Conservation (phyloP, 23 tunicate genomes). For the Diplosoma virens region DNA sequence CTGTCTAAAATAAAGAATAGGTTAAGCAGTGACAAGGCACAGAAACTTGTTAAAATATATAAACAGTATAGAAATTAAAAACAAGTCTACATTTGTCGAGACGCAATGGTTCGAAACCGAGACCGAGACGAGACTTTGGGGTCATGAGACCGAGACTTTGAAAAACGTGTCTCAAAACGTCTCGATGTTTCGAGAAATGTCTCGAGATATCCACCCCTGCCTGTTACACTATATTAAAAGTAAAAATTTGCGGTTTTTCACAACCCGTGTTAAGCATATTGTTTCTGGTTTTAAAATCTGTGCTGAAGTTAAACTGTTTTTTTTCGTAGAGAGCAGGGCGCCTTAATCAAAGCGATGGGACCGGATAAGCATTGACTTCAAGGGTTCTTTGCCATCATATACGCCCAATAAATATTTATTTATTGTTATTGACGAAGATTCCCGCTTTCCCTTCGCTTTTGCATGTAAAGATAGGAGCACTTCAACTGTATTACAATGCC, state of each 20-base stretch:
- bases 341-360: constrained; percentile 28
- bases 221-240: not conserved
- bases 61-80: no score
- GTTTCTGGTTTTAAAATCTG: constrained; percentile 7
- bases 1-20: no score
- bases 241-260: constrained; percentile 6
- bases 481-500: no score
- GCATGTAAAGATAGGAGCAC: not conserved
- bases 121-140: no score
- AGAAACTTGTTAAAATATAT: no score
- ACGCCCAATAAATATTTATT: not conserved
- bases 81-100: no score
- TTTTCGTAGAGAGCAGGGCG: not conserved
- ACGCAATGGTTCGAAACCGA: no score
- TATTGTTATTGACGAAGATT: constrained; percentile 5
- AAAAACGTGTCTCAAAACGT: no score
- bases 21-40: no score
- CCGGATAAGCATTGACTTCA: constrained; percentile 22
- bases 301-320: constrained; percentile 17
- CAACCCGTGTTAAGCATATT: not conserved
- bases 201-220: no score
- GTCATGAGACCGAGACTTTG: no score
- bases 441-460: constrained; percentile 5
- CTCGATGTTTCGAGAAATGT: no score
- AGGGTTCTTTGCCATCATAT: constrained; percentile 8